Conservation (phyloP, 2,113 vertebrate genomes). For the Hucho hucho region DNA sequence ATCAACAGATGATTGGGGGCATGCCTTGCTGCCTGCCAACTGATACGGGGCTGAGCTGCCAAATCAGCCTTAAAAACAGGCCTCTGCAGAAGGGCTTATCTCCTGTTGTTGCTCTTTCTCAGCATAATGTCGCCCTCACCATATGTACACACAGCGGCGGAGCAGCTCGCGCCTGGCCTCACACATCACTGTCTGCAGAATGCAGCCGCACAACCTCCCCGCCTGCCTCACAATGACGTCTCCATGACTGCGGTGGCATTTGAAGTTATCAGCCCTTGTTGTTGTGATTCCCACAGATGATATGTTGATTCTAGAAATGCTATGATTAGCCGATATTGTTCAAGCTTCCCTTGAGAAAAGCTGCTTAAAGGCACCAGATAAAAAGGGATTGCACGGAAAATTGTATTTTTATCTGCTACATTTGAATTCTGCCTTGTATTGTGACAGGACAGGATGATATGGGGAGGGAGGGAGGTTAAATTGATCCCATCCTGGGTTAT, state of each 20-base stretch:
- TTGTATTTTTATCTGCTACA: slow-evolving; percentile 53
- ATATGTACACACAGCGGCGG: slow-evolving; percentile 59
- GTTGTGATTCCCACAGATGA: slow-evolving; percentile 33
- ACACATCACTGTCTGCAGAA: slow-evolving; percentile 37
- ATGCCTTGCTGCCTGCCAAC: slow-evolving; percentile 61
- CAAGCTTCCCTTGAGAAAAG: slow-evolving; percentile 64
- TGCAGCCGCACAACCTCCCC: slow-evolving; percentile 18
- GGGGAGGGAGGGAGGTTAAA: slow-evolving; percentile 30
- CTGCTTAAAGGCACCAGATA: slow-evolving; percentile 65
- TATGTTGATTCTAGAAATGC: slow-evolving; percentile 53
- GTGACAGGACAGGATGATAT: slow-evolving; percentile 48
- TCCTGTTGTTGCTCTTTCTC: slow-evolving; percentile 64
- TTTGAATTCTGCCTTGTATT: slow-evolving; percentile 57
- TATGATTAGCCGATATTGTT: slow-evolving; percentile 65
- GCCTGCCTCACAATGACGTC: slow-evolving; percentile 20
- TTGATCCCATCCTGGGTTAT: slow-evolving; percentile 41
- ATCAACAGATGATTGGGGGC: slow-evolving; percentile 62
- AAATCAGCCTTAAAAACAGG: slow-evolving; percentile 66
- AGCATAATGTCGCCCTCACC: slow-evolving; percentile 33
- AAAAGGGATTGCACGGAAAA: slow-evolving; percentile 46
- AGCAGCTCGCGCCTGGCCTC: slow-evolving; percentile 44
- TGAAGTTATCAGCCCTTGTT: slow-evolving; percentile 56
- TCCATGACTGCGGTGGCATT: slow-evolving; percentile 47
- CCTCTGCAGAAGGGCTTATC: slow-evolving; percentile 59
- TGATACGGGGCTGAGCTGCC: slow-evolving; percentile 56